A percentile compares a stretch with the other conserved stretches of the same genome.
Conservation (phyloP, 2,113 vertebrate species). For the Phrynosoma platyrhinos region DNA sequence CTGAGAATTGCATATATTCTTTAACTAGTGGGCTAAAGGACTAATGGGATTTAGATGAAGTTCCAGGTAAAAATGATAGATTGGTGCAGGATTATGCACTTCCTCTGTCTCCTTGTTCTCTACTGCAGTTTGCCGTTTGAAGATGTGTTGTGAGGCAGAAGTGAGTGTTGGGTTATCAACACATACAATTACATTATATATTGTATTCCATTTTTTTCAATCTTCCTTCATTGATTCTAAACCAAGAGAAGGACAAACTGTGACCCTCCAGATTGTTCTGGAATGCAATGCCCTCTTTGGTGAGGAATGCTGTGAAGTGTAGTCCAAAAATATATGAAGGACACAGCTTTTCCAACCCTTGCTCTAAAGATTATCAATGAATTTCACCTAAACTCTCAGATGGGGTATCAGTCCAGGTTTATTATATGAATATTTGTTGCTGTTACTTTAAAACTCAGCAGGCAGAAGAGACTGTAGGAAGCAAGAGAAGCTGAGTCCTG, state of each 20-base stretch:
- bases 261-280: too few species aligned
- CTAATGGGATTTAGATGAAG: not conserved
- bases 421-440: not conserved
- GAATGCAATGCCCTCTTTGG: too few species aligned
- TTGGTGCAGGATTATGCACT: not conserved
- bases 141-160: not conserved
- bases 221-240: not conserved
- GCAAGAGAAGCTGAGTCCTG: too few species aligned
- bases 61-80: not conserved
- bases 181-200: not conserved
- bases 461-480: too few species aligned
- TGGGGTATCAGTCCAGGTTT: not conserved
- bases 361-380: too few species aligned
- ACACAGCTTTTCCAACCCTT: too few species aligned
- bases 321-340: too few species aligned
- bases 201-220: not conserved
- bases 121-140: not conserved
- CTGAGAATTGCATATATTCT: too few species aligned
- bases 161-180: not conserved
- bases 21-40: too few species aligned
- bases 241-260: not conserved
- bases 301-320: too few species aligned
- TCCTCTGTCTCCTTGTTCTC: not conserved
- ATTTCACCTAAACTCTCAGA: too few species aligned
- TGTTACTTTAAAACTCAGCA: not conserved